These are phyloP conservation scores for Mythimna pallens DNA, from an alignment of 2,888 invertebrate genomes.

Conservation along the genomic window DNA sequence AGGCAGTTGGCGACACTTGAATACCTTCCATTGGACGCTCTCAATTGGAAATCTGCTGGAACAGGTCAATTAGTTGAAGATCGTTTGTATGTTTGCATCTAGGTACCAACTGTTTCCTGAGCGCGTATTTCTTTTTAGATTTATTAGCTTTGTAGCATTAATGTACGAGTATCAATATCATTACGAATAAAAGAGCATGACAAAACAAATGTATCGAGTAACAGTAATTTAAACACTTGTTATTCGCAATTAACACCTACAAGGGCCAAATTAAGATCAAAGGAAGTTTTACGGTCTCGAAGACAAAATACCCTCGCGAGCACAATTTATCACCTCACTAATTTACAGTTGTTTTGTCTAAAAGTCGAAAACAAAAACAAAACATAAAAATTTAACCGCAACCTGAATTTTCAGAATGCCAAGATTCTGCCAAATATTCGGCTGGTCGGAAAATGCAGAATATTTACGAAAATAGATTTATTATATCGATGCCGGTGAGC, in stretches of 20 bases:
- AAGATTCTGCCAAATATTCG: slow-evolving; percentile 68
- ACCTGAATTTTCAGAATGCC: slow-evolving; percentile 61
- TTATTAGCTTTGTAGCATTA: background rate
- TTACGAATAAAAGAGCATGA: slow-evolving; percentile 16
- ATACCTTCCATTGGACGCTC: slow-evolving; percentile 61
- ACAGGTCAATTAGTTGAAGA: slow-evolving; percentile 54
- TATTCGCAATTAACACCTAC: slow-evolving; percentile 47
- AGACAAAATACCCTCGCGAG: slow-evolving; percentile 50
- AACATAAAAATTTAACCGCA: slow-evolving; percentile 46
- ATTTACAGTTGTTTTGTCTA: slow-evolving; percentile 65
- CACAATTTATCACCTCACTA: slow-evolving; percentile 58
- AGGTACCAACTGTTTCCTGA: background rate
- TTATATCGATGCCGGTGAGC: slow-evolving; percentile 59
- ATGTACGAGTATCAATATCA: slow-evolving; percentile 16
- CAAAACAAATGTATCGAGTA: slow-evolving; percentile 45
- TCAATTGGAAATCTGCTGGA: slow-evolving; percentile 54
- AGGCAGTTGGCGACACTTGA: slow-evolving; percentile 73
- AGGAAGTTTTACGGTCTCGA: slow-evolving; percentile 42
- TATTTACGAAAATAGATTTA: slow-evolving; percentile 65
- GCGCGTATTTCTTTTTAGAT: slow-evolving; percentile 3
- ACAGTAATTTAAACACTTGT: slow-evolving; percentile 48
- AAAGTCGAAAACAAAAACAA: slow-evolving; percentile 54
- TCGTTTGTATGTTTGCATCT: slow-evolving; percentile 18
- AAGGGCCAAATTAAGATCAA: slow-evolving; percentile 51
- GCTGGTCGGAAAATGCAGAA: slow-evolving; percentile 53